Conservation (phyloP, 2,797 vertebrate genomes). For the Sebastes taczanowskii region DNA sequence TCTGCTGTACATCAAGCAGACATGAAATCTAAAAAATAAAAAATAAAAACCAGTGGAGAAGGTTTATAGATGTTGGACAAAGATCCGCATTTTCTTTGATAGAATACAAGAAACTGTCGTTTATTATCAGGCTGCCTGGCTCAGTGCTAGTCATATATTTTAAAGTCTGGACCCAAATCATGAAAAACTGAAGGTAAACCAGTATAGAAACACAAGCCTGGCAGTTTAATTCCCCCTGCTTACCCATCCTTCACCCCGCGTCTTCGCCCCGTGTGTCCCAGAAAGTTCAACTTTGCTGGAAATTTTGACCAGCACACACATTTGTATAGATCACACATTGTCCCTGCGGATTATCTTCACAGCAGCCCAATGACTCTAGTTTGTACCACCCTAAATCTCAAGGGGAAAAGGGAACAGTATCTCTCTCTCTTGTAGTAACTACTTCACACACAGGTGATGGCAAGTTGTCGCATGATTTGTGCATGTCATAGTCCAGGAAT, state of each 20-base stretch:
- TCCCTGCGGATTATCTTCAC: not conserved
- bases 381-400: not conserved
- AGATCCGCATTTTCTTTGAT: conserved; percentile 24
- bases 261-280: not conserved
- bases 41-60: not conserved
- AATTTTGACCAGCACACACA: not conserved
- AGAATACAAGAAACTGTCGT: conserved; percentile 15
- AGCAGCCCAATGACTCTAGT: not conserved
- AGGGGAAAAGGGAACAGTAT: not conserved
- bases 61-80: conserved; percentile 14
- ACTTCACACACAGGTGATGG: not conserved
- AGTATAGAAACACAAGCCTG: not conserved
- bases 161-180: conserved; percentile 14
- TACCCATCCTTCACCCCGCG: not conserved
- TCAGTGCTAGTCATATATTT: conserved; percentile 17
- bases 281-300: not conserved
- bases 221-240: not conserved
- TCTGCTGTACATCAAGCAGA: conserved; percentile 18
- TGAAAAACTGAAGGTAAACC: not conserved
- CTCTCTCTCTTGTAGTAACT: not conserved
- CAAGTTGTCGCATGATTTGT: not conserved
- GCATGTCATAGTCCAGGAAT: not conserved
- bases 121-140: conserved; percentile 7
- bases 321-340: not conserved
- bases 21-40: conserved; percentile 8